phyloP scores from a whole-genome alignment of 2,888 invertebrate species.

The Lissocephala sabroskyi region DNA sequence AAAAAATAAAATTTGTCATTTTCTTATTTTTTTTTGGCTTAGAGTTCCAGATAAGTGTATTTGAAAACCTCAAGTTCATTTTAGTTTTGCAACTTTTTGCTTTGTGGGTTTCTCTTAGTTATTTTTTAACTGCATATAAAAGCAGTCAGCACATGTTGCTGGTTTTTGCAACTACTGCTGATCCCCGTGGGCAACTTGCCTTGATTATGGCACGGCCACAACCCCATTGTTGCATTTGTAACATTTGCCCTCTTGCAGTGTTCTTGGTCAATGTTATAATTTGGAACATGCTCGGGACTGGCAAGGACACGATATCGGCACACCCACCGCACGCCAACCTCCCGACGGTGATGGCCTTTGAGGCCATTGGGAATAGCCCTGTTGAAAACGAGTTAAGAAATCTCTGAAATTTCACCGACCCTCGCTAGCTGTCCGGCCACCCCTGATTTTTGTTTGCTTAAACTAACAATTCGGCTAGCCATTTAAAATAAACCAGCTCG shows the following conservation, averaged over 20 bases:
- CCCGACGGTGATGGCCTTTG: too few relatives aligned
- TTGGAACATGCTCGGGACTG: constrained; percentile 31
- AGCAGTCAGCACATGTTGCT: constrained; percentile 1
- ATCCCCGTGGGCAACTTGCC: constrained; percentile 50
- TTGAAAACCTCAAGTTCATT: too few relatives aligned
- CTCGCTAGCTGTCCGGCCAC: constrained; percentile 10
- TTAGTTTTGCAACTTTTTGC: too few relatives aligned
- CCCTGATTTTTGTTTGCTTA: constrained; percentile 37
- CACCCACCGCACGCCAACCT: not conserved
- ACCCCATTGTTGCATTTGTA: constrained; percentile 11
- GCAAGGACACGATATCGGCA: constrained; percentile 32
- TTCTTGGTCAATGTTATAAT: constrained; percentile 52
- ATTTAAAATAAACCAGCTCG: constrained; percentile 45
- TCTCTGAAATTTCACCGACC: constrained; percentile 6
- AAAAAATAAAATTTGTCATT: too few relatives aligned
- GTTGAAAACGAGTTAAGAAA: constrained; percentile 12
- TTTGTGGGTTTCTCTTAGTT: too few relatives aligned
- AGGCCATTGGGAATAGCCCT: constrained; percentile 1
- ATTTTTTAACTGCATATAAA: not conserved
- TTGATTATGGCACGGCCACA: constrained; percentile 52
- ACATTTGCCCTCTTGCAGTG: too few relatives aligned
- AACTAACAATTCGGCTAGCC: constrained; percentile 32
- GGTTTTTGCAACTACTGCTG: not conserved
- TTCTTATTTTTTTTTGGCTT: too few relatives aligned
- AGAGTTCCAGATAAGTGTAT: too few relatives aligned